Evolutionary conservation across 2,888 invertebrate genomes (phyloP).

Genomic region (Tiliacea citrago): DNA sequence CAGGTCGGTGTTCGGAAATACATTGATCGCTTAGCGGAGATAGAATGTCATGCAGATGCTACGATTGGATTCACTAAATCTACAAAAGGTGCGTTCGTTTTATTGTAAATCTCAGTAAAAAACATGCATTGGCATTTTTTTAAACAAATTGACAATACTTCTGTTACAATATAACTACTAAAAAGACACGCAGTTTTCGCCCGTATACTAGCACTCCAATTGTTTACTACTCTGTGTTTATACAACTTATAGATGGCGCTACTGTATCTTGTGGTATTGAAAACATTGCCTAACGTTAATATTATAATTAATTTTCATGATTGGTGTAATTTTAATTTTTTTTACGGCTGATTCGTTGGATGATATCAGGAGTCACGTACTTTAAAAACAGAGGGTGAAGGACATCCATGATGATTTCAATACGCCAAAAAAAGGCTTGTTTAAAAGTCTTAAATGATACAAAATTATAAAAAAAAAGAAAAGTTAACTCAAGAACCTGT

Average conservation of each 20-base stretch:
- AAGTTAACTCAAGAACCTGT: not conserved
- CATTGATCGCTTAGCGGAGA: not conserved
- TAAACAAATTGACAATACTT: not conserved
- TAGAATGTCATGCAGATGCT: not conserved
- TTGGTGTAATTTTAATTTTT: slow-evolving; percentile 3
- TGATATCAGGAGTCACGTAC: not conserved
- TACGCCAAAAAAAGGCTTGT: not conserved
- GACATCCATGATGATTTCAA: not conserved
- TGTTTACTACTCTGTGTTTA: slow-evolving; percentile 33
- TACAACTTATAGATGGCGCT: slow-evolving; percentile 47
- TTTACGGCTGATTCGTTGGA: too few relatives aligned
- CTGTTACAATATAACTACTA: not conserved
- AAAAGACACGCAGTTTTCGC: not conserved
- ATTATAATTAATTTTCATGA: slow-evolving; percentile 3
- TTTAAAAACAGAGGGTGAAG: not conserved
- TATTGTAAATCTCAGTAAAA: not conserved
- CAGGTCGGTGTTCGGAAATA: not conserved
- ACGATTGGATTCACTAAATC: not conserved
- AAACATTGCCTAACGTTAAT: slow-evolving; percentile 41
- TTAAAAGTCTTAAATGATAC: not conserved
- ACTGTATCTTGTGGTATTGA: slow-evolving; percentile 30
- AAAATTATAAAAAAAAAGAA: not conserved
- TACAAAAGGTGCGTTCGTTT: not conserved
- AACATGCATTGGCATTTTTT: not conserved
- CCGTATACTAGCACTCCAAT: slow-evolving; percentile 27